These are phyloP conservation scores for Salpingus planirostris DNA, from an alignment of 2,888 invertebrate species.

Conservation along the genomic window DNA sequence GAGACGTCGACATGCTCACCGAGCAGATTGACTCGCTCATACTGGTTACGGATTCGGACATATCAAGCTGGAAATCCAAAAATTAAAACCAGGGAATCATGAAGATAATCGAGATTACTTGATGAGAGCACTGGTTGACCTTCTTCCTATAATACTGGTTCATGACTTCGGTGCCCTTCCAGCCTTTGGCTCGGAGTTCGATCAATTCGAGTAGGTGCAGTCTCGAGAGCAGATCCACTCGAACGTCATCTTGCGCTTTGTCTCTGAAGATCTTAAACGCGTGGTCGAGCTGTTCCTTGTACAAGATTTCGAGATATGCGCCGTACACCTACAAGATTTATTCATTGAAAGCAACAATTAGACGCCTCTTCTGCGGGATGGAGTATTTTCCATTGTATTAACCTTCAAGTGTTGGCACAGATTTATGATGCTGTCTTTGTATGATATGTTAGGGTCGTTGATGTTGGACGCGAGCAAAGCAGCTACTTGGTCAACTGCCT, in stretches of 20 bases:
- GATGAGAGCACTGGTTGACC: slow-evolving; percentile 33
- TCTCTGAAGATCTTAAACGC: slow-evolving; percentile 81
- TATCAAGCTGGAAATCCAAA: slow-evolving; percentile 37
- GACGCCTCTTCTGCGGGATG: too few species aligned
- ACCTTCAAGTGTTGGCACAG: slow-evolving; percentile 75
- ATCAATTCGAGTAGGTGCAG: slow-evolving; percentile 85
- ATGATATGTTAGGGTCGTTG: slow-evolving; percentile 54
- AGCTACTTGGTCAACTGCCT: slow-evolving; percentile 73
- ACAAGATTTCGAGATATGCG: slow-evolving; percentile 70
- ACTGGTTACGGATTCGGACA: slow-evolving; percentile 32
- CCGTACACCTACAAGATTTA: slow-evolving; percentile 47
- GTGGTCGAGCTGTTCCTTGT: slow-evolving; percentile 78
- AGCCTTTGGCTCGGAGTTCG: slow-evolving; percentile 84
- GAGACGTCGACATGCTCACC: slow-evolving; percentile 45
- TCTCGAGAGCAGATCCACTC: slow-evolving; percentile 76
- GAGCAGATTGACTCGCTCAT: slow-evolving; percentile 46
- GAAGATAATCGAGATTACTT: slow-evolving; percentile 23
- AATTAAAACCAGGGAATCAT: slow-evolving; percentile 8
- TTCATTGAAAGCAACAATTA: too few species aligned
- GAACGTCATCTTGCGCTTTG: slow-evolving; percentile 81
- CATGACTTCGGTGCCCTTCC: slow-evolving; percentile 79
- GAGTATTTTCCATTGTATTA: slow-evolving; percentile 11
- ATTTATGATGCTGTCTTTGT: slow-evolving; percentile 62
- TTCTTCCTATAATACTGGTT: slow-evolving; percentile 71
- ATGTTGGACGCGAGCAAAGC: slow-evolving; percentile 67